Base-by-base conservation (phyloP, 2,888 invertebrate species). In the Tetragonula carbonaria region DNA sequence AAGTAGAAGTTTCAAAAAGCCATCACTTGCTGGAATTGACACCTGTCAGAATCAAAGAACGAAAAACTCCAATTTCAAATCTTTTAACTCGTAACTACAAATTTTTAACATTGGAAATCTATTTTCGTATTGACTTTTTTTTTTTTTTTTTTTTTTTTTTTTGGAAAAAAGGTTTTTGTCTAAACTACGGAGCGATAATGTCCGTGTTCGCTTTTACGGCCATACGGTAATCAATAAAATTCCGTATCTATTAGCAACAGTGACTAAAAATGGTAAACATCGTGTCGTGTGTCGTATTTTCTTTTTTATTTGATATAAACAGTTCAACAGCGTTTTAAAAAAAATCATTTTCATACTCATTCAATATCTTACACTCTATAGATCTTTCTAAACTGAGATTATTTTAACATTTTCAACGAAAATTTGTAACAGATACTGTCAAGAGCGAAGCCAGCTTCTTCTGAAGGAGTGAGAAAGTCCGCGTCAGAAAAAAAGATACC, bases 371-470 rank as follows among this genome's bases (percentile, higher is more conserved):
- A 11, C 21, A 23, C 4, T 78, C 6, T 4, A 14, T 23, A 13
- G 2, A 28, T 18, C 28, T 38, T 11, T 28, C 16, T 18, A 57
- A 50, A 28, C 53, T 11, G 16, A 67, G 14, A 45, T 16, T 8
- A 2, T 66, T 78, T 11, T 68, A 51, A 68, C 21, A 18, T 55
- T 14, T 33, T 1, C 18, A 16, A 63, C 5, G 5, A 74, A 73
- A 71, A 73, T 23, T 28, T 75, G 67, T 21, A 50, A 62, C 90
- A 98, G 98, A 97, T 98, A 93, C 95, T 98, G 73, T 98, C 98
- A 53, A 95, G 98, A 82, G 96, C 97, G 0, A 98, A 98, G 94
- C 98, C 98, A 21, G 98, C 97, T 1, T 95, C 96, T 5, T 96
- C 96, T 14, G 92, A 94, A 50, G 94, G 92, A 57, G 95, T 95